Evolutionary conservation across 2,797 vertebrate genomes (phyloP).

Genomic region (Falco peregrinus): DNA sequence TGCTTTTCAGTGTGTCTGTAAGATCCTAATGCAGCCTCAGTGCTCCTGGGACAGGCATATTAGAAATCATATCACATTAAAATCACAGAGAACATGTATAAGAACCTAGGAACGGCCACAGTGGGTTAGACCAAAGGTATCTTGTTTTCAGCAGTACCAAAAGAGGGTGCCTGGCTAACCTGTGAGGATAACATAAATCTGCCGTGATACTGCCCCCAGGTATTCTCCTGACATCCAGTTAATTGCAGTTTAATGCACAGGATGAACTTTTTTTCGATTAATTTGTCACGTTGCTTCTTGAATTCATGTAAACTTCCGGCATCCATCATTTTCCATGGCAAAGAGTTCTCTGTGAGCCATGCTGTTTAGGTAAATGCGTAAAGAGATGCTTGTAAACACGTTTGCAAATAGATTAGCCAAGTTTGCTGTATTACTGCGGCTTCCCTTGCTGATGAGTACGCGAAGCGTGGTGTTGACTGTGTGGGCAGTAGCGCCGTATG

Average conservation of each 20-base stretch:
- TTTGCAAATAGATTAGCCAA: slow-evolving; percentile 16
- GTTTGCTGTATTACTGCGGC: neutral
- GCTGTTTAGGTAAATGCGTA: neutral
- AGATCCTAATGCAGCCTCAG: neutral
- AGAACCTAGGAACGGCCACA: neutral
- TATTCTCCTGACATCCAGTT: neutral
- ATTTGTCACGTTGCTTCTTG: neutral
- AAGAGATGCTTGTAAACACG: neutral
- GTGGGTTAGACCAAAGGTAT: neutral
- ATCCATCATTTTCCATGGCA: neutral
- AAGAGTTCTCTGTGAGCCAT: neutral
- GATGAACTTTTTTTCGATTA: neutral
- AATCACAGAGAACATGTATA: neutral
- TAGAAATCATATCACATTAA: neutral
- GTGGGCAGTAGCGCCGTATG: slow-evolving; percentile 47
- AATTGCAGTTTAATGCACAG: neutral
- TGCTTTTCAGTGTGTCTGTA: neutral
- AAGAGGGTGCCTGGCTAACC: neutral
- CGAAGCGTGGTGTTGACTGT: neutral
- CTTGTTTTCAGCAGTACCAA: neutral
- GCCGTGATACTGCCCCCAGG: neutral
- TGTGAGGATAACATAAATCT: neutral
- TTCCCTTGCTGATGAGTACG: neutral
- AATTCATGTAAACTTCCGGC: neutral
- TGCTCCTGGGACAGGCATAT: neutral